Percentiles rank a stretch among this genome's conserved stretches.
phyloP scores from a whole-genome alignment of 2,113 vertebrate species.

The Ramphastos sulfuratus region DNA sequence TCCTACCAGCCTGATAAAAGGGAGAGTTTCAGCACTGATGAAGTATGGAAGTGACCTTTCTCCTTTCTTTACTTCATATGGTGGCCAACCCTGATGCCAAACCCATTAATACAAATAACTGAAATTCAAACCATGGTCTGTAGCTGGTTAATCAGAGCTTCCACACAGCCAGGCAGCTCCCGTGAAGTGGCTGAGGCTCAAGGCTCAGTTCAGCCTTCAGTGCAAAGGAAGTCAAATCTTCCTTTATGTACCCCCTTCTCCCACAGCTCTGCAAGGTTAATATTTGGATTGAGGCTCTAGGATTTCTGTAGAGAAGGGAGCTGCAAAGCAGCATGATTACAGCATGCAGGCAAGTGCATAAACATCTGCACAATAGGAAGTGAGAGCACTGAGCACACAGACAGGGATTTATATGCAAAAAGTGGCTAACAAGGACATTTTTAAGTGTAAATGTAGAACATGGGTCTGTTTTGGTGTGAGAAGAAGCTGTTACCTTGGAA shows the following conservation, averaged over 20 bases:
- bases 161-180: not conserved
- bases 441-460: not conserved
- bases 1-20: not conserved
- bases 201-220: not conserved
- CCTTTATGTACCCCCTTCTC: not conserved
- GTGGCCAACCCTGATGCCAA: not conserved
- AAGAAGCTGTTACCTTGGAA: not conserved
- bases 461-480: not conserved
- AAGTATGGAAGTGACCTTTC: not conserved
- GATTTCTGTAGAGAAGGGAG: not conserved
- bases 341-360: not conserved
- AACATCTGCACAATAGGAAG: rapidly evolving
- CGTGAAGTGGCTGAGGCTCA: not conserved
- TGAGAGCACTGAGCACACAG: not conserved
- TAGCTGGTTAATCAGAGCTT: not conserved
- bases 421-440: not conserved
- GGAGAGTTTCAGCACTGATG: not conserved
- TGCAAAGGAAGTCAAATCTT: not conserved
- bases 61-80: not conserved
- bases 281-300: rapidly evolving
- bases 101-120: not conserved
- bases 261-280: not conserved
- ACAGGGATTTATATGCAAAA: not conserved
- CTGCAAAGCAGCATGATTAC: not conserved
- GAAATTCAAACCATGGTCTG: not conserved